A percentile compares a stretch with the other conserved stretches of the same genome.
Conservation (phyloP, 30 jellyfish, hydroid and myxozoan genomes). For the Sanderia malayensis region DNA sequence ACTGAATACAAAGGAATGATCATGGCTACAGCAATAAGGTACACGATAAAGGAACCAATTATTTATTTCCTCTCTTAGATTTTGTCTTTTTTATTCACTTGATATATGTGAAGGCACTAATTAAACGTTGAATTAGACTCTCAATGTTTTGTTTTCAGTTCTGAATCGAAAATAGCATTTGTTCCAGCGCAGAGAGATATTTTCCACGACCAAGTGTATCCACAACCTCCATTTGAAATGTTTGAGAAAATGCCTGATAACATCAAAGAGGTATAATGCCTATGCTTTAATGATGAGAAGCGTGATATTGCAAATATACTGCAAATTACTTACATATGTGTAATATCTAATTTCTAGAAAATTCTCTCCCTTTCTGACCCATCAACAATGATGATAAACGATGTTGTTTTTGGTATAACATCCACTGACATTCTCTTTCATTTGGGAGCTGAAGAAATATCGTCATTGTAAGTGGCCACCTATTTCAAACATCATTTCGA, state of each 20-base stretch:
- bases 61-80: too few relatives aligned
- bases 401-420: slow-evolving; percentile 88
- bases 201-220: slow-evolving; percentile 80
- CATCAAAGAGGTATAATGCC: slow-evolving; percentile 2
- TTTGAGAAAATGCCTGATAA: slow-evolving; percentile 16
- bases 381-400: slow-evolving; percentile 62
- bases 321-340: too few relatives aligned
- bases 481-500: too few relatives aligned
- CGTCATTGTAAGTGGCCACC: slow-evolving; percentile 48
- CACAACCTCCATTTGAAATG: slow-evolving; percentile 88
- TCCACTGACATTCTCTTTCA: slow-evolving; percentile 93
- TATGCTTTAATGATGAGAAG: too few relatives aligned
- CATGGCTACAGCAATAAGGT: slow-evolving; percentile 50
- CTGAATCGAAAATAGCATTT: slow-evolving; percentile 58
- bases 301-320: too few relatives aligned
- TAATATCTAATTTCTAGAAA: too few relatives aligned
- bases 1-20: slow-evolving; percentile 44
- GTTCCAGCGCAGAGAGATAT: slow-evolving; percentile 91
- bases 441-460: slow-evolving; percentile 86
- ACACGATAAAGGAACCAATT: too few relatives aligned
- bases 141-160: slow-evolving; percentile 27
- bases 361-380: slow-evolving; percentile 80
- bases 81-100: background rate
- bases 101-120: background rate
- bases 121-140: too few relatives aligned